Conservation (phyloP, 2,888 invertebrate genomes). For the Zonitis immaculata region DNA sequence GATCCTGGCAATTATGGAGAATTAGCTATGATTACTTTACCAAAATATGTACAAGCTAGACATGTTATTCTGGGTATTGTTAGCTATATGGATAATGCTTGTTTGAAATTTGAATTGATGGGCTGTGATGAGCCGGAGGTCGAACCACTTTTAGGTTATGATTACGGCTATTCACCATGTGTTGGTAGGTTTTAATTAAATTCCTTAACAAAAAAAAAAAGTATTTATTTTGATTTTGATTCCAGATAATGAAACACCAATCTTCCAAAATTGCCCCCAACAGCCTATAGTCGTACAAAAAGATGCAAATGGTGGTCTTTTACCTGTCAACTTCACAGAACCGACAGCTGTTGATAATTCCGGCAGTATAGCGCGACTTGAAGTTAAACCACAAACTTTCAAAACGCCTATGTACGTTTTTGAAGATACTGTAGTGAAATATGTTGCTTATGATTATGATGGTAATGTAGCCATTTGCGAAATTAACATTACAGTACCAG, state of each 20-base stretch:
- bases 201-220: conserved; percentile 1
- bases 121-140: conserved; percentile 85
- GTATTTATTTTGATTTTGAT: conserved; percentile 22
- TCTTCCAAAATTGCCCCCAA: conserved; percentile 94
- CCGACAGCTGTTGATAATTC: conserved; percentile 94
- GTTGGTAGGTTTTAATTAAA: conserved; percentile 57
- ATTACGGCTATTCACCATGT: conserved; percentile 90
- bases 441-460: conserved; percentile 95
- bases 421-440: conserved; percentile 88
- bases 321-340: conserved; percentile 89
- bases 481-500: conserved; percentile 90
- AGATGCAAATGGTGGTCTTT: conserved; percentile 81
- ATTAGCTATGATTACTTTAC: conserved; percentile 90
- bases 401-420: conserved; percentile 83
- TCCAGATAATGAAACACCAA: conserved; percentile 89
- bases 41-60: conserved; percentile 88
- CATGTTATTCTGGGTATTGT: conserved; percentile 92
- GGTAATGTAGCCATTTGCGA: conserved; percentile 97
- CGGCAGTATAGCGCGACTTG: conserved; percentile 87
- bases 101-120: conserved; percentile 92
- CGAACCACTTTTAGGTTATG: conserved; percentile 84
- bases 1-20: conserved; percentile 97
- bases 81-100: conserved; percentile 95
- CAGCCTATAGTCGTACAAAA: conserved; percentile 86
- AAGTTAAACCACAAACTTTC: conserved; percentile 89